These are phyloP conservation scores for Chelmon rostratus DNA, from an alignment of 2,797 vertebrate species.

Conservation along the genomic window DNA sequence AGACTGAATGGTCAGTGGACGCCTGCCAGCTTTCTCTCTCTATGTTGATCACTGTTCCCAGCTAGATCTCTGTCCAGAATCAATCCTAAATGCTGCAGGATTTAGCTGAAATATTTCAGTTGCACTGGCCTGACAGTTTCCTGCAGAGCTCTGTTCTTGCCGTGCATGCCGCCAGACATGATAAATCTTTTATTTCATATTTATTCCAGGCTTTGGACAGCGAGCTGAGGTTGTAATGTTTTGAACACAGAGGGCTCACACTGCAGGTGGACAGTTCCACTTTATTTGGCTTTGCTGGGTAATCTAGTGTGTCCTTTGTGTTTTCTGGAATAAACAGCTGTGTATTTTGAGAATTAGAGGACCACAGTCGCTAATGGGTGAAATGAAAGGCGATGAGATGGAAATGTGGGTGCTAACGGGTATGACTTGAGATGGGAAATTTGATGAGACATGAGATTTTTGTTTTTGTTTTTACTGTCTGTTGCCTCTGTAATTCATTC, in stretches of 20 bases:
- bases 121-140: conserved; percentile 34
- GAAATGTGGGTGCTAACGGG: conserved; percentile 22
- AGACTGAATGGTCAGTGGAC: conserved; percentile 34
- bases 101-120: conserved; percentile 47
- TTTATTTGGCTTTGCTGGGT: conserved; percentile 51
- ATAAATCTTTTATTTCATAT: conserved; percentile 80
- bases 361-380: conserved; percentile 9
- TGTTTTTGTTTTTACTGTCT: neutral
- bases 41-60: conserved; percentile 32
- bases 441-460: conserved; percentile 27
- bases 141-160: conserved; percentile 48
- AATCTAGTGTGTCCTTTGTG: conserved; percentile 39
- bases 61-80: conserved; percentile 34
- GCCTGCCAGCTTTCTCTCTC: conserved; percentile 40
- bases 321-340: conserved; percentile 22
- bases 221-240: conserved; percentile 38
- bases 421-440: conserved; percentile 27
- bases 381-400: conserved; percentile 37
- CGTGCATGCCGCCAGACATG: conserved; percentile 37
- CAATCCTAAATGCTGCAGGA: conserved; percentile 52
- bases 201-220: conserved; percentile 61
- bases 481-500: conserved; percentile 3
- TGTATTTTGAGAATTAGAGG: conserved; percentile 5
- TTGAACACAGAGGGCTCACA: conserved; percentile 22
- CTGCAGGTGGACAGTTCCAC: conserved; percentile 47